These are phyloP conservation scores for Chaetodon trifascialis DNA, from an alignment of 2,113 vertebrate genomes.

Conservation along the genomic window DNA sequence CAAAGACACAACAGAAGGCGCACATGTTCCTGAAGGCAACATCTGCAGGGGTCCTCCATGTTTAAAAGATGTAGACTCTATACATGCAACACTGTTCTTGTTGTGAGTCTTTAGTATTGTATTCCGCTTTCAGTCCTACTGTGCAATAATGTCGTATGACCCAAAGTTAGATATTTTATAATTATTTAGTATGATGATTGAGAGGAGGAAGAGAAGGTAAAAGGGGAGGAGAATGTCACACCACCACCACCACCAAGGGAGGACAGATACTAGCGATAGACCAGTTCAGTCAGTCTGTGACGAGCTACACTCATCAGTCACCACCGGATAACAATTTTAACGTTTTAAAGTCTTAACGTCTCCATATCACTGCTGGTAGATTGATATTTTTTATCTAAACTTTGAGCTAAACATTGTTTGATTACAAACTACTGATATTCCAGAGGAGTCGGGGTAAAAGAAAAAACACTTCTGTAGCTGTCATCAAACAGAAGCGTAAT, in stretches of 20 bases:
- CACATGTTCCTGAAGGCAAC: not conserved
- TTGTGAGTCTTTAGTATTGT: not conserved
- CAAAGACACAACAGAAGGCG: not conserved
- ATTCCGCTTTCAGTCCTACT: conserved; percentile 23
- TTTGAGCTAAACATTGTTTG: not conserved
- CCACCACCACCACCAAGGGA: too few relatives aligned
- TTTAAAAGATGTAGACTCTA: not conserved
- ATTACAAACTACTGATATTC: conserved; percentile 17
- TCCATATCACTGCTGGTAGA: conserved; percentile 16
- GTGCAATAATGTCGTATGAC: conserved; percentile 32
- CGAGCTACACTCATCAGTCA: not conserved
- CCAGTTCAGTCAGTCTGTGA: not conserved
- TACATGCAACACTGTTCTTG: conserved; percentile 4
- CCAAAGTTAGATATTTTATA: conserved; percentile 24
- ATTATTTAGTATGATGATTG: not conserved
- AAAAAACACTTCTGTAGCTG: not conserved
- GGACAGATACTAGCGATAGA: not conserved
- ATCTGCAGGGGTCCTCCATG: not conserved
- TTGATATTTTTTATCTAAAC: not conserved
- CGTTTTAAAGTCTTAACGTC: conserved; percentile 3
- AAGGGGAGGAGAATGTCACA: not conserved
- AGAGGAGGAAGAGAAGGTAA: not conserved
- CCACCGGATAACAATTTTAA: not conserved
- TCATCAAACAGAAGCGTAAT: too few relatives aligned
- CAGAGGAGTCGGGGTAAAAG: conserved; percentile 12